Percentiles rank a stretch among this genome's conserved stretches.
These are phyloP conservation scores for Palythoa caribaeorum DNA, from an alignment of 92 coral and sea anemone species.

Conservation along the genomic window DNA sequence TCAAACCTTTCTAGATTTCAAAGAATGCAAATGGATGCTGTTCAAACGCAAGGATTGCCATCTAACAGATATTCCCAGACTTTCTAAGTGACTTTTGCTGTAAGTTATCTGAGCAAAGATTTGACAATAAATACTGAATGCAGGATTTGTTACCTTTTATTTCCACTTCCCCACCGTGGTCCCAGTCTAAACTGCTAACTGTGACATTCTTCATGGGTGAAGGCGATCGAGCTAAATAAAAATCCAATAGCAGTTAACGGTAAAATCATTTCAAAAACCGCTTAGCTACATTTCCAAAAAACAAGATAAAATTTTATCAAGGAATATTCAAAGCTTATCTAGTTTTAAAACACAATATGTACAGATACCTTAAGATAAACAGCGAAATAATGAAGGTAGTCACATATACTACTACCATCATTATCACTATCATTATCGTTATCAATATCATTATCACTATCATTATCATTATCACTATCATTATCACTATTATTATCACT, in stretches of 20 bases:
- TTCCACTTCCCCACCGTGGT: slow-evolving; percentile 74
- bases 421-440: too few species aligned
- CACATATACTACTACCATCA: too few species aligned
- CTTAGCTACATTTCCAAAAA: neutral
- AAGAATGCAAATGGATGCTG: neutral
- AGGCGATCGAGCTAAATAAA: slow-evolving; percentile 91
- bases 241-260: neutral
- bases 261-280: neutral
- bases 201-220: slow-evolving; percentile 86
- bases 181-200: slow-evolving; percentile 83
- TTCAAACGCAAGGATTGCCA: neutral
- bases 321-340: too few species aligned
- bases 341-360: neutral
- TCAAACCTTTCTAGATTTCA: too few species aligned
- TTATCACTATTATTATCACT: too few species aligned
- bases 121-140: neutral
- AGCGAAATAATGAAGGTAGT: too few species aligned
- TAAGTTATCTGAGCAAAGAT: neutral
- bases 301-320: too few species aligned
- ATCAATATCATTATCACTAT: too few species aligned
- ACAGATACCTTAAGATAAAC: too few species aligned
- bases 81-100: too few species aligned
- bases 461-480: too few species aligned
- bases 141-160: slow-evolving; percentile 43
- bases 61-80: too few species aligned